These are phyloP conservation scores for Trichonephila clavata DNA, from an alignment of 1,140 invertebrate species.

Conservation along the genomic window DNA sequence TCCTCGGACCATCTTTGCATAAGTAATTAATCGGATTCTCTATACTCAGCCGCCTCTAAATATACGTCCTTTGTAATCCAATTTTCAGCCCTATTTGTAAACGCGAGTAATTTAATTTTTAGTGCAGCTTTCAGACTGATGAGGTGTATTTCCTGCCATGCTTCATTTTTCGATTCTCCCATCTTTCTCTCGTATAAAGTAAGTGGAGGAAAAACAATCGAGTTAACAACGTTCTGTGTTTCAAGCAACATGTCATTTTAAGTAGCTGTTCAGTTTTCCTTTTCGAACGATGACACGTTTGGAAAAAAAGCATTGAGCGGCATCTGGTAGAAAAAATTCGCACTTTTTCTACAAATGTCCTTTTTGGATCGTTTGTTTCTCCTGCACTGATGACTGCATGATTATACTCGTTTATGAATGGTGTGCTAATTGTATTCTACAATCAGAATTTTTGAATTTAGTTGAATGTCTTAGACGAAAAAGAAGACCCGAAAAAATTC, in stretches of 20 bases:
- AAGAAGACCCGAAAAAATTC: no score
- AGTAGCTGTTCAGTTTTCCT: conserved; percentile 1
- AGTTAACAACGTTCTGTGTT: background rate
- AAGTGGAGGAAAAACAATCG: background rate
- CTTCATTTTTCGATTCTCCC: background rate
- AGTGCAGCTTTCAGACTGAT: conserved; percentile 3
- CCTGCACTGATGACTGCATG: background rate
- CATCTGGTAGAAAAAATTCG: background rate
- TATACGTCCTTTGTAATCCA: background rate
- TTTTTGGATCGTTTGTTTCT: background rate
- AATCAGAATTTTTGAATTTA: no score
- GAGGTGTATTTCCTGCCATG: background rate
- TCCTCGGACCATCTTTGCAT: background rate
- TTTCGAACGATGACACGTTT: background rate
- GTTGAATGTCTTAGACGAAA: no score
- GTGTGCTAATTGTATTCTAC: no score
- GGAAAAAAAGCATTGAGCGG: background rate
- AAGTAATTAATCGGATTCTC: conserved; percentile 45
- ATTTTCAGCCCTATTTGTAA: conserved; percentile 20
- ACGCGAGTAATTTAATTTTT: conserved; percentile 45
- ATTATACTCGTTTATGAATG: no score
- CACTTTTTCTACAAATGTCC: background rate
- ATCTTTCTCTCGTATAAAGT: background rate
- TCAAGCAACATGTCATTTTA: background rate
- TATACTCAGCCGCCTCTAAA: background rate